Conservation (phyloP, 1,140 invertebrate genomes). For the Solenopsis fugax region DNA sequence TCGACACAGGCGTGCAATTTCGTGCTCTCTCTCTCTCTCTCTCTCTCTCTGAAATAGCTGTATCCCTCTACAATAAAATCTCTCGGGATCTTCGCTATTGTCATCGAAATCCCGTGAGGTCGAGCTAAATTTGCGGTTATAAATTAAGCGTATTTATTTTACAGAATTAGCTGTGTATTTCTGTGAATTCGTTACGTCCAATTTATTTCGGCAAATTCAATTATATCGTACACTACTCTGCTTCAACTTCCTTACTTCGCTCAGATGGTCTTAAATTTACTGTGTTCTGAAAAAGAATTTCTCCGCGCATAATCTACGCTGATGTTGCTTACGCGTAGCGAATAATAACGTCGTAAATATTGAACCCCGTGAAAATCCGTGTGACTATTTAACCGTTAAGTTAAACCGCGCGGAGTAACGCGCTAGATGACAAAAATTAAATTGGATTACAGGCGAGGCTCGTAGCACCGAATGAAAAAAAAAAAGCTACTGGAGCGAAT, state of each 20-base stretch:
- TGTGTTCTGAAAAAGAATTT: background rate
- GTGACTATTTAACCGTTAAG: slow-evolving; percentile 22
- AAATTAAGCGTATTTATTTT: background rate
- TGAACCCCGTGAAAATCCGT: background rate
- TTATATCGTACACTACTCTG: background rate
- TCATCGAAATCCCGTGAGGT: slow-evolving; percentile 3
- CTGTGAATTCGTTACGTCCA: background rate
- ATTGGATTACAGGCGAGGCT: slow-evolving; percentile 22
- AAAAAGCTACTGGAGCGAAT: slow-evolving; percentile 27
- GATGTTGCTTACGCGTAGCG: background rate
- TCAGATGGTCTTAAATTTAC: background rate
- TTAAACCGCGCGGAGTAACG: slow-evolving; percentile 41
- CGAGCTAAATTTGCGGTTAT: slow-evolving; percentile 5
- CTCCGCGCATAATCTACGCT: background rate
- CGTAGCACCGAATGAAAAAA: slow-evolving; percentile 36
- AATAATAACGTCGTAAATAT: background rate
- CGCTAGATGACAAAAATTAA: slow-evolving; percentile 47
- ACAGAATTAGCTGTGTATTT: slow-evolving; percentile 3
- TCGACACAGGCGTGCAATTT: slow-evolving; percentile 18
- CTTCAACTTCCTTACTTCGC: background rate
- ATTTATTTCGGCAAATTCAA: slow-evolving; percentile 17
- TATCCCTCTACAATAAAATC: slow-evolving; percentile 6
- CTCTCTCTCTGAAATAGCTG: background rate
- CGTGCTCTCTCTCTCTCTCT: background rate
- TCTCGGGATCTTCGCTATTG: background rate